Percentiles rank a stretch among this genome's conserved stretches.
Evolutionary conservation across 2,797 vertebrate species (phyloP).

Genomic region (Xiphophorus birchmanni): DNA sequence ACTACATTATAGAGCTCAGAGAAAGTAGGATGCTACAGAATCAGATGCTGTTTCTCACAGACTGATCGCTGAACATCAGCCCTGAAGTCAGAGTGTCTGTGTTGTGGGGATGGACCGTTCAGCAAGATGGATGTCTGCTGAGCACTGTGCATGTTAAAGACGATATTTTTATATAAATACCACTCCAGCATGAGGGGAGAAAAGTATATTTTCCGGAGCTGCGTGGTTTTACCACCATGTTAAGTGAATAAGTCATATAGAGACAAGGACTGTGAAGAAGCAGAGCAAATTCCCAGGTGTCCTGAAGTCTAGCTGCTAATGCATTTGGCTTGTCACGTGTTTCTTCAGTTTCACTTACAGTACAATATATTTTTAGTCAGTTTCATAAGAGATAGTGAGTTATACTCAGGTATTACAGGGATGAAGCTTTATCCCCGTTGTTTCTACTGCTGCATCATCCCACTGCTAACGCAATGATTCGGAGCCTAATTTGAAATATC

Average conservation of each 20-base stretch:
- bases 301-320: constrained; percentile 48
- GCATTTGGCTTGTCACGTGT: constrained; percentile 41
- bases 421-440: background rate
- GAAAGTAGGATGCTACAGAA: background rate
- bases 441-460: background rate
- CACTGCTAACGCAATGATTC: background rate
- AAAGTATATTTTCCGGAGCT: constrained; percentile 40
- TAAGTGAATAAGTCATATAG: constrained; percentile 69
- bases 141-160: background rate
- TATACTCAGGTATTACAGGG: background rate
- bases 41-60: constrained; percentile 2
- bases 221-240: constrained; percentile 38
- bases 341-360: constrained; percentile 30
- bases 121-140: background rate
- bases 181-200: constrained; percentile 11
- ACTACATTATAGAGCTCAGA: background rate
- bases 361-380: constrained; percentile 17
- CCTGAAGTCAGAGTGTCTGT: background rate
- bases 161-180: background rate
- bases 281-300: constrained; percentile 3
- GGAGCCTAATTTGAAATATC: background rate
- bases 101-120: constrained; percentile 13
- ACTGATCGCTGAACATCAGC: constrained; percentile 11
- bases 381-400: constrained; percentile 10
- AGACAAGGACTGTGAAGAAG: constrained; percentile 49